Base-by-base conservation (phyloP, 2,888 invertebrate genomes). In the Drosophila kambysellisi region DNA sequence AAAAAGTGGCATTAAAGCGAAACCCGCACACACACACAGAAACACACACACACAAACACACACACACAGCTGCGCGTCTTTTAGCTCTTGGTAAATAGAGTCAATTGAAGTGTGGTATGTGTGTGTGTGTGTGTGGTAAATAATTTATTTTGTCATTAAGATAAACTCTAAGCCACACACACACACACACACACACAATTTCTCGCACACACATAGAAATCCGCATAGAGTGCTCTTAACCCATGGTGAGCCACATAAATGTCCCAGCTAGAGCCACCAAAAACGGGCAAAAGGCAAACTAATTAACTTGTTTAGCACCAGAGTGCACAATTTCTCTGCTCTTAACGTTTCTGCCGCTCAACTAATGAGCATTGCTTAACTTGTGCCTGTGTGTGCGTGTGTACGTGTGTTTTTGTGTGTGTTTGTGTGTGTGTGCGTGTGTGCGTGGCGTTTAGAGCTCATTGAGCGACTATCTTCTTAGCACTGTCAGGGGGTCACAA, bases 121-220 rank as follows among this genome's bases (percentile, higher is more conserved):
- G 37, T 50, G 37, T 57, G 59, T 39, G 41, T 43, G 53, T 71
- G 74, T 79, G 79, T 58, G 73, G 74, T 79, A 86, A 86, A 88
- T 88, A 90, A 90, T 88, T 90, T 90, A 90, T 88, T 83, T 90
- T 83, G 90, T 90, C 88, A 90, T 88, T 90, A 88, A 82, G 89
- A 74, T 81, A 78, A 88, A 79, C 84, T 86, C 79, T 68, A 75
- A 79, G 79, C 70, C 73, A 56, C 56, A 57, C n/a, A 64, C 43
- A 39, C 43, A 39, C 37, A 51, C 74, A 50, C 17, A 43, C 32
- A 39, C 17, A 39, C 29, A 54, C 39, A 53, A 12, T 56, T 11
- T n/a, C 4, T 56, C 25, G 11, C 32, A 43, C 58, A 59, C 58
- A 50, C n/a, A 56, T 30, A 35, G 15, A 35, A 7, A 52, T 51